Conservation (phyloP, 2,797 vertebrate species). For the Margarornis squamiger region DNA sequence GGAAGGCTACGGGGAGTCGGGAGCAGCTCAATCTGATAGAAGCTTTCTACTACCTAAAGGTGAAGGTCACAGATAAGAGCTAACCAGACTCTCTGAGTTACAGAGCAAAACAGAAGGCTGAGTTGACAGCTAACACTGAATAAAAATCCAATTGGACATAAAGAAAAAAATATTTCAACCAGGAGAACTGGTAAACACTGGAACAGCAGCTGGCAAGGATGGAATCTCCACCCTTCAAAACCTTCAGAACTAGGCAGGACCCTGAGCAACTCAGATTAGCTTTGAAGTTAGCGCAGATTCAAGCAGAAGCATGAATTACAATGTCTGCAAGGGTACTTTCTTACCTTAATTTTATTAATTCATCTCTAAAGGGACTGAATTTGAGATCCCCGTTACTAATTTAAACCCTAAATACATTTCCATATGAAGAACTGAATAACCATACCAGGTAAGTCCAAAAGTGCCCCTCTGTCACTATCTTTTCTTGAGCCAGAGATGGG, state of each 20-base stretch:
- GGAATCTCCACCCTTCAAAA: background rate
- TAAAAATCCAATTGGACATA: background rate
- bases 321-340: background rate
- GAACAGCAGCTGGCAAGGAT: background rate
- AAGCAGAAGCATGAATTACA: background rate
- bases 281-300: background rate
- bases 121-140: background rate
- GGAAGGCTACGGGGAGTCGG: background rate
- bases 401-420: background rate
- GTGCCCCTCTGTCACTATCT: background rate
- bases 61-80: background rate
- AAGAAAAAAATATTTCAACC: background rate
- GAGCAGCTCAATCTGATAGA: background rate
- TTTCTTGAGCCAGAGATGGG: background rate
- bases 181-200: background rate
- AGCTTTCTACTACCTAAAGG: background rate
- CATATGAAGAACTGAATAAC: background rate
- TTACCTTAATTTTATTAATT: background rate
- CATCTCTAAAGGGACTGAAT: background rate
- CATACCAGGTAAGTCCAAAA: background rate
- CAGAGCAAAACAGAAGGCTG: background rate
- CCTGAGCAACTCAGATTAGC: background rate
- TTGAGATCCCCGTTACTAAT: background rate
- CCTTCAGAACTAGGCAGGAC: background rate
- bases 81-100: background rate